Percentiles rank a stretch among this genome's conserved stretches.
These are phyloP conservation scores for Lytechinus variegatus DNA, from an alignment of 35 echinoderm and acorn worm species.

Conservation along the genomic window DNA sequence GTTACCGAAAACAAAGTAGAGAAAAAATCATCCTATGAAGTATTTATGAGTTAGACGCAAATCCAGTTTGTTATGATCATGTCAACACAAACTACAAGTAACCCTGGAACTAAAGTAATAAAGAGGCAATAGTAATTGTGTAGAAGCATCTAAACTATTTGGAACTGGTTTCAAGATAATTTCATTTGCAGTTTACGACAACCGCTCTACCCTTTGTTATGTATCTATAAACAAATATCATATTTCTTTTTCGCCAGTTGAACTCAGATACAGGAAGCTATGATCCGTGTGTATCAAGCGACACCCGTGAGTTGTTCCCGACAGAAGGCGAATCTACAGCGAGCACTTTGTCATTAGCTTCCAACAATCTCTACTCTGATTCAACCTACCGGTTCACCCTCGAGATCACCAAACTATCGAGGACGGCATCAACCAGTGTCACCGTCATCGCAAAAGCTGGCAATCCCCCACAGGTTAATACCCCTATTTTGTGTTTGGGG, in stretches of 20 bases:
- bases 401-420: constrained; percentile 53
- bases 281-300: not conserved
- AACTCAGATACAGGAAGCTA: not conserved
- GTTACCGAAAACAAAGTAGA: no score
- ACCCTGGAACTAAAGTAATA: no score
- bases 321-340: not conserved
- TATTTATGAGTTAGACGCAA: no score
- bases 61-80: no score
- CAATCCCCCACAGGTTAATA: constrained; percentile 82
- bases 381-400: constrained; percentile 78
- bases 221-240: not conserved
- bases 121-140: no score
- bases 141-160: no score
- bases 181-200: no score
- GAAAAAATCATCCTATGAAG: no score
- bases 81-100: no score
- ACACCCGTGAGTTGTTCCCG: constrained; percentile 22
- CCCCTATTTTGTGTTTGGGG: no score
- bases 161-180: no score
- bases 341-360: constrained; percentile 55
- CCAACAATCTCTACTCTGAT: constrained; percentile 73
- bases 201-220: no score
- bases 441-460: constrained; percentile 70
- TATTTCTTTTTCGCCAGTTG: not conserved
- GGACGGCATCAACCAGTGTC: constrained; percentile 65